Base-by-base conservation (phyloP, 2,797 vertebrate genomes). In the Rhincodon typus region DNA sequence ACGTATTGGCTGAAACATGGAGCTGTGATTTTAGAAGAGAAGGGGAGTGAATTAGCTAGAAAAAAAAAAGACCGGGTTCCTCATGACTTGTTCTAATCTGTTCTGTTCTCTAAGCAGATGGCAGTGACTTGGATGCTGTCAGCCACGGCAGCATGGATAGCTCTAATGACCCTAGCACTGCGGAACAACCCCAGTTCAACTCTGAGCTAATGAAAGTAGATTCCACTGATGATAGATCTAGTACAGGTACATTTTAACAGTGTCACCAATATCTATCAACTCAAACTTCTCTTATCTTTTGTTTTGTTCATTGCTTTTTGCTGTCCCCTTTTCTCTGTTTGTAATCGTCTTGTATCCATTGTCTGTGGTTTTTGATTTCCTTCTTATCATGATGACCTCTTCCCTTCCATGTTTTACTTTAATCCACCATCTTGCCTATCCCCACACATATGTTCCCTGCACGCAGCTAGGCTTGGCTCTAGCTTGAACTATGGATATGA, bases 121-220 rank as follows among this genome's bases (percentile, higher is more conserved):
- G 98, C 97, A 98, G 98, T 96, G 98, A 99, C 97, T 98, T 98
- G 93, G 98, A 98, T 97, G 98, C 98, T 53, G 98, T 98, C 97
- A 98, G 98, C 96, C 98, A 98, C 88, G 98, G 98, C 97, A 98
- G 98, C 97, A 97, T 98, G 97, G 98, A 98, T 97, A 98, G 98
- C 95, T 97, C 97, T 96, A 98, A 98, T 96, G 98, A 98, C 96
- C 96, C 97, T 96, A 97, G 97, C 97, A 98, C 98, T 69, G 98
- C 97, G 67, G 98, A 99, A 96, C 98, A 98, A 96, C 97, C 97
- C 46, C 97, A 98, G 96, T 98, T 98, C 96, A 98, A 98, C 97
- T 97, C 97, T 0, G 98, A 98, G 97, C 98, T 98, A 97, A 98
- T 97, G 96, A 98, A 97, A 97, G 98, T 98, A 96, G 98, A 98